Conservation (phyloP, 2,888 invertebrate genomes). For the Gymnoscelis rufifasciata region DNA sequence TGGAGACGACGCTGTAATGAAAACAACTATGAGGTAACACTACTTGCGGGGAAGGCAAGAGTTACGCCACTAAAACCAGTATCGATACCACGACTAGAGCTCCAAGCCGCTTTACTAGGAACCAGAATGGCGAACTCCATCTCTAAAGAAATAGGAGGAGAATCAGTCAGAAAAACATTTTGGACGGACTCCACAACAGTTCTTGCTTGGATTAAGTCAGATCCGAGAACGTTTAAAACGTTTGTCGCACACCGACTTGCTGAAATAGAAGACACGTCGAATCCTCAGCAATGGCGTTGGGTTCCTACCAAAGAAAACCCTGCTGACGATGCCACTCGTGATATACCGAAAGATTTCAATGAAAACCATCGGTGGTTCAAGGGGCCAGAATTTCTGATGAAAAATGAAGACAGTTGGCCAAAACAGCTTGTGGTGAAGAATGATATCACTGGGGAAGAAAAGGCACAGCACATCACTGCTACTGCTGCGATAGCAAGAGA, state of each 20-base stretch:
- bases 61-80: too few relatives aligned
- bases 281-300: not conserved
- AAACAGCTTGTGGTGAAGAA: not conserved
- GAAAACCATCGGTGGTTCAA: not conserved
- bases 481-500: not conserved
- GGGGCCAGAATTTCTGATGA: not conserved
- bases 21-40: not conserved
- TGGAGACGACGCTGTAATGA: not conserved
- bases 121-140: not conserved
- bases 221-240: not conserved
- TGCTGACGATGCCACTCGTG: not conserved
- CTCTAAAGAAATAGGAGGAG: not conserved
- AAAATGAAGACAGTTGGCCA: not conserved
- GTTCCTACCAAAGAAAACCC: not conserved
- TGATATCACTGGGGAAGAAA: not conserved
- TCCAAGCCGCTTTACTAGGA: not conserved
- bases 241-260: not conserved
- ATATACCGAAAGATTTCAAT: not conserved
- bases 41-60: not conserved
- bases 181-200: not conserved
- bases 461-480: not conserved
- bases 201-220: not conserved
- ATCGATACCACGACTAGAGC: too few relatives aligned
- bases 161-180: not conserved
- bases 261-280: not conserved